These are phyloP conservation scores for Cosmopolites sordidus DNA, from an alignment of 2,888 invertebrate species.

Conservation along the genomic window DNA sequence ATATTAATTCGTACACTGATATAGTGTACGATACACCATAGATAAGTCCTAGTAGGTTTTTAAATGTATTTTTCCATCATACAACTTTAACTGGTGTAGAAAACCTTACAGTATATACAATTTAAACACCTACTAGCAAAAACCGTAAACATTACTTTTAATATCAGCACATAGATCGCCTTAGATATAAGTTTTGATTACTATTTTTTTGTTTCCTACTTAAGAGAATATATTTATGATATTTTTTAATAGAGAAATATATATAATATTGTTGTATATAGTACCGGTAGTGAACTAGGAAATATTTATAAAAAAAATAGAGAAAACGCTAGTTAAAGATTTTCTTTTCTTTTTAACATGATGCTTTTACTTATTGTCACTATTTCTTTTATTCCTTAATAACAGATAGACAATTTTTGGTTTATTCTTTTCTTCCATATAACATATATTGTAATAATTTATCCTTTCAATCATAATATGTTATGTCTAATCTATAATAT, in stretches of 20 bases:
- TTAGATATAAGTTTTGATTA: slow-evolving; percentile 58
- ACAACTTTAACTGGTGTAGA: too few species aligned
- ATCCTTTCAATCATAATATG: too few species aligned
- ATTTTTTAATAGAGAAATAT: slow-evolving; percentile 51
- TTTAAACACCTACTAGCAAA: slow-evolving; percentile 12
- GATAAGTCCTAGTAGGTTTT: too few species aligned
- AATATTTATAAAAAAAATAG: slow-evolving; percentile 24
- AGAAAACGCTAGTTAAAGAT: slow-evolving; percentile 11
- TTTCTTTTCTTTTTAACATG: too few species aligned
- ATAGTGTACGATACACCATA: background rate
- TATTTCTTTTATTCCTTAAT: too few species aligned
- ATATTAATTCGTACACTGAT: background rate
- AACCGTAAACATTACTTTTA: background rate
- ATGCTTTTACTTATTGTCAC: too few species aligned
- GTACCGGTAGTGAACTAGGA: slow-evolving; percentile 40
- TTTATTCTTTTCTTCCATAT: too few species aligned
- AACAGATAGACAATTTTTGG: too few species aligned
- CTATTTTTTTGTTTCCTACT: slow-evolving; percentile 57
- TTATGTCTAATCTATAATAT: too few species aligned
- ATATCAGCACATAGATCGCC: slow-evolving; percentile 46
- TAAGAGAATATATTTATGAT: slow-evolving; percentile 60
- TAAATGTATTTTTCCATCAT: too few species aligned
- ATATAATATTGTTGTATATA: slow-evolving; percentile 50
- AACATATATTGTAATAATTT: too few species aligned
- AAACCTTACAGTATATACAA: too few species aligned